These are phyloP conservation scores for Caloenas nicobarica DNA, from an alignment of 2,113 vertebrate genomes.

Conservation along the genomic window DNA sequence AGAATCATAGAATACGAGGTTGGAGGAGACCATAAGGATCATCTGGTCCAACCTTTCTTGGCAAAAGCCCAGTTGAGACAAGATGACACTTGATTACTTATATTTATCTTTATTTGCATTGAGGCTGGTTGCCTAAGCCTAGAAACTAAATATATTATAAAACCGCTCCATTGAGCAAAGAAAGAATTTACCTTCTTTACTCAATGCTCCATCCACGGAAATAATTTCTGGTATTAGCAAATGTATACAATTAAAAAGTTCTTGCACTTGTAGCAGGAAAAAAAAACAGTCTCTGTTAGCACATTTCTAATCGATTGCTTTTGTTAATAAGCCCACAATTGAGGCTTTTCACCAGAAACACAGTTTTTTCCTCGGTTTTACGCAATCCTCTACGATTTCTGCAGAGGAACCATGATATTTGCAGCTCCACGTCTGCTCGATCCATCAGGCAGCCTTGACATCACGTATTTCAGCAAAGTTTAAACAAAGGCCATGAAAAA, in stretches of 20 bases:
- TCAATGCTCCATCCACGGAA: background rate
- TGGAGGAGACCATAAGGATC: no score
- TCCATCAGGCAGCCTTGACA: conserved; percentile 36
- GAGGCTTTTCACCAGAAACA: background rate
- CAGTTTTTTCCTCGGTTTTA: background rate
- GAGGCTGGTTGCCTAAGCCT: background rate
- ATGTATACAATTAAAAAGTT: background rate
- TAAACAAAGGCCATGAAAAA: conserved; percentile 54
- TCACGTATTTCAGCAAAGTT: conserved; percentile 27
- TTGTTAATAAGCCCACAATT: background rate
- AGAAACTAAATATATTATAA: background rate
- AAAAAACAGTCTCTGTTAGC: background rate
- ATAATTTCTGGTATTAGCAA: background rate
- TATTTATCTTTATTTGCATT: background rate
- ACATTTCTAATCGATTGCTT: background rate
- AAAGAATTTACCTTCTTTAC: background rate
- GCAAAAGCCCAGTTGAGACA: no score
- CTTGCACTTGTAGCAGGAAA: background rate
- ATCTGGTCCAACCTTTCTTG: no score
- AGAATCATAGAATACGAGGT: no score
- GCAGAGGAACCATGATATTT: background rate
- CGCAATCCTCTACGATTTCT: background rate
- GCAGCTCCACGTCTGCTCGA: background rate
- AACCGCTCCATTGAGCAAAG: background rate
- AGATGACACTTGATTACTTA: background rate